Evolutionary conservation across 2,797 vertebrate genomes (phyloP).

Genomic region (Enteromius fasciolatus): DNA sequence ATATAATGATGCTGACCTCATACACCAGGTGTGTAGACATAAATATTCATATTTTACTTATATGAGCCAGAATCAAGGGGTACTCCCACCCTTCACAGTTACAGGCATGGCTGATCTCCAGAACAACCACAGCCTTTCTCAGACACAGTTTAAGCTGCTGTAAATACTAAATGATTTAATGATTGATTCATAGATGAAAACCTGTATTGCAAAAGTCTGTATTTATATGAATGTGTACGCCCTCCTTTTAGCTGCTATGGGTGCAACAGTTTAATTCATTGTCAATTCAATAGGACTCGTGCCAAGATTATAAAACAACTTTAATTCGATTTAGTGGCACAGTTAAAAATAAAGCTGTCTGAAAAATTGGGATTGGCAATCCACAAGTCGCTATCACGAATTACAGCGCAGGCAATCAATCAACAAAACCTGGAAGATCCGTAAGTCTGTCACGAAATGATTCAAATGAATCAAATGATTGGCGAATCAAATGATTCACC

Average conservation of each 20-base stretch:
- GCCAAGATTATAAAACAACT: background rate
- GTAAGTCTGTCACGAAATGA: background rate
- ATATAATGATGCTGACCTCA: background rate
- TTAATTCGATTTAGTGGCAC: background rate
- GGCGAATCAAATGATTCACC: conserved; percentile 1
- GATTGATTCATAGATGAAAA: background rate
- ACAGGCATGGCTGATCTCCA: background rate
- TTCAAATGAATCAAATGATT: background rate
- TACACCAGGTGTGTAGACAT: background rate
- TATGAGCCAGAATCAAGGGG: background rate
- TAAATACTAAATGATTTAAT: conserved; percentile 13
- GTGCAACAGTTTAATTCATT: background rate
- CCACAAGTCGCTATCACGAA: background rate
- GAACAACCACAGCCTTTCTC: background rate
- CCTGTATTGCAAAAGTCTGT: background rate
- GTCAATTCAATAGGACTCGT: background rate
- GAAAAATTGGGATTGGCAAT: background rate
- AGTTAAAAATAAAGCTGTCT: background rate
- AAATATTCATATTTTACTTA: background rate
- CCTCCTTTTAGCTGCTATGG: no score
- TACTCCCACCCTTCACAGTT: background rate
- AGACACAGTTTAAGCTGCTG: background rate
- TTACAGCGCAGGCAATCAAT: background rate
- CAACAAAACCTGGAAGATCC: background rate
- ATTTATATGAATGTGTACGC: background rate